Base-by-base conservation (phyloP, 2,797 vertebrate genomes). In the Hylomyscus alleni region DNA sequence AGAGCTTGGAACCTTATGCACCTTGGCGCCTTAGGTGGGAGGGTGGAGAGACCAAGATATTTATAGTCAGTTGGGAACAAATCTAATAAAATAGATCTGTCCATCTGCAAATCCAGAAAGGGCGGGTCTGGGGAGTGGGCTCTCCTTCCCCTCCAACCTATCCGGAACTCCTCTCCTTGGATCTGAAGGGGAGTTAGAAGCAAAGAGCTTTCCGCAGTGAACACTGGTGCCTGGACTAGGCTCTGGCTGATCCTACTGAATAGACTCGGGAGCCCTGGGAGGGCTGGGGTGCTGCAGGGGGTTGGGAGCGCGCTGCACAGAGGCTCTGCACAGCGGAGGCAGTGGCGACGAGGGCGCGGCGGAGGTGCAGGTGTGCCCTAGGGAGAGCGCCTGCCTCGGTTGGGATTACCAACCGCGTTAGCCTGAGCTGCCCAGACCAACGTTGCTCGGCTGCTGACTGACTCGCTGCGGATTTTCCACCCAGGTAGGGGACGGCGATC, bases 401-500 rank as follows among this genome's bases (percentile, higher is more conserved):
- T 40, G 94, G 97, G 95, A 98, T 98, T 94, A 83, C 98, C 96
- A 83, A 94, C 97, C 93, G 96, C 97, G 97, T 95, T 98, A 97
- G 95, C 97, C 93, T 93, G 98, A 98, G 94, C 93, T 44, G 14
- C 93, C 82, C 17, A 89, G 94, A 92, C 93, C 15, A n/a, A 72
- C 19, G 50, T 81, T n/a, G 47, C 85, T 67, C 17, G 1, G 11
- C 54, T 6, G 0, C 69, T 89, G n/a, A 50, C 83, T 1, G 34
- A 47, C 77, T 11, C 4, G 40, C 50, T 14, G 37, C 47, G 84
- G 85, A 72, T 93, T 85, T 50, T 92, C 72, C 93, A 58, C 88
- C 60, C 96, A 98, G 98, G 98, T 99, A 98, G 98, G 98, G 75
- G 97, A 97, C 97, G 24, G 29, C 10, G 0, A 40, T n/a, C 2